These are phyloP conservation scores for Cynodonichthys magdalenae DNA, from an alignment of 2,797 vertebrate species.

Conservation along the genomic window DNA sequence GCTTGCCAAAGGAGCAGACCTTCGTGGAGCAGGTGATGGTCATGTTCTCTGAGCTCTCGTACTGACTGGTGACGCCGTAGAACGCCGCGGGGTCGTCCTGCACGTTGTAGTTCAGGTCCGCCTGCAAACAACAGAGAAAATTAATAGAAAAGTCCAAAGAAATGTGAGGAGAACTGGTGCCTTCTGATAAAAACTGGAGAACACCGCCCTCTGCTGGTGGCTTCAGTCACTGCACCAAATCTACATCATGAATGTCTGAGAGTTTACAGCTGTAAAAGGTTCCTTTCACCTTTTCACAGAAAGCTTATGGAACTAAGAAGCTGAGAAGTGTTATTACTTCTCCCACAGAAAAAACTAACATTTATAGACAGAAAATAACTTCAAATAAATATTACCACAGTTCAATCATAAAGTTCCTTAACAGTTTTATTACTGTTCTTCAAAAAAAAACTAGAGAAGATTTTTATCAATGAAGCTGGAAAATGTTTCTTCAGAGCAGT, in stretches of 20 bases:
- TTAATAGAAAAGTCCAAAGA: background rate
- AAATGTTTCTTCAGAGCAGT: slow-evolving; percentile 27
- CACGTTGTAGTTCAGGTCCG: slow-evolving; percentile 94
- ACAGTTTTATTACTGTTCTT: background rate
- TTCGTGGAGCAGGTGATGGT: slow-evolving; percentile 99
- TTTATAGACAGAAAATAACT: no score
- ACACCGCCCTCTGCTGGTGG: slow-evolving; percentile 47
- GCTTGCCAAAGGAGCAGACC: slow-evolving; percentile 99
- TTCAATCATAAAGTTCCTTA: background rate
- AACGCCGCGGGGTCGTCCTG: slow-evolving; percentile 94
- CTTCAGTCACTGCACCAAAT: background rate
- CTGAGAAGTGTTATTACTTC: no score
- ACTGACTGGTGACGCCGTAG: slow-evolving; percentile 97
- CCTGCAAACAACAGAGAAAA: slow-evolving; percentile 73
- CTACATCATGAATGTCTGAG: no score
- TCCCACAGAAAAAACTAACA: no score
- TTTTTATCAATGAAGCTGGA: slow-evolving; percentile 3
- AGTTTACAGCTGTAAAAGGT: no score
- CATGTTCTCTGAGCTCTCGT: slow-evolving; percentile 99
- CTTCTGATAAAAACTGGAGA: fast-evolving
- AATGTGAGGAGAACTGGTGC: no score
- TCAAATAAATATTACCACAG: background rate
- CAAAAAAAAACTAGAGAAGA: background rate
- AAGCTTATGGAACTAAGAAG: no score
- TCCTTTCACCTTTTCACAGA: no score